Conservation (phyloP, 2,888 invertebrate genomes). For the Drosophila testacea region DNA sequence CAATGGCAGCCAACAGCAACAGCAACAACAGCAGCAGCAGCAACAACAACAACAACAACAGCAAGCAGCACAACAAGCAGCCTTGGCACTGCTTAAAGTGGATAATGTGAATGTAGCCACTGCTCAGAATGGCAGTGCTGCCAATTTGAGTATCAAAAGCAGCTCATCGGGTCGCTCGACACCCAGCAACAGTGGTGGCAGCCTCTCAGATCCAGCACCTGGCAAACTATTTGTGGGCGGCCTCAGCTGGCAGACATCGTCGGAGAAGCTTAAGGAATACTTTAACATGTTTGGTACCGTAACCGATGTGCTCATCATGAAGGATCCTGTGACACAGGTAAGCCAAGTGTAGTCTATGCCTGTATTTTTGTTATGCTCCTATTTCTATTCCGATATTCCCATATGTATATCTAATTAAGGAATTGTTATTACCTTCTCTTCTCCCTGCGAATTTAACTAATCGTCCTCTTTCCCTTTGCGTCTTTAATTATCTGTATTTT, state of each 20-base stretch:
- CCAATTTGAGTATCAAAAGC: conserved; percentile 84
- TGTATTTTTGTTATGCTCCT: conserved; percentile 15
- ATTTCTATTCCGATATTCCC: conserved; percentile 16
- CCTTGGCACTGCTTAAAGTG: conserved; percentile 66
- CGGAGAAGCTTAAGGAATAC: conserved; percentile 96
- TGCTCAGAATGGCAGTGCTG: conserved; percentile 56
- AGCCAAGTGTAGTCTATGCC: conserved; percentile 74
- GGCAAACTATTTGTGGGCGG: conserved; percentile 96
- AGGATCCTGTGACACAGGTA: conserved; percentile 97
- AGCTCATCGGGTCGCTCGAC: conserved; percentile 92
- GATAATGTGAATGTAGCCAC: conserved; percentile 59
- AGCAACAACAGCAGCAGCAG: conserved; percentile 42
- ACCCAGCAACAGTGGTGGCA: conserved; percentile 87
- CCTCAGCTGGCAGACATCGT: conserved; percentile 96
- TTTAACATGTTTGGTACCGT: conserved; percentile 96
- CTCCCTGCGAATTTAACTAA: conserved; percentile 15
- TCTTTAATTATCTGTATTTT: background rate
- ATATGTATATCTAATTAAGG: background rate
- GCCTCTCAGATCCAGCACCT: conserved; percentile 89
- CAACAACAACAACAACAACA: conserved; percentile 53
- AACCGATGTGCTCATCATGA: conserved; percentile 96
- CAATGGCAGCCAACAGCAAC: conserved; percentile 52
- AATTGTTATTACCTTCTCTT: conserved; percentile 1
- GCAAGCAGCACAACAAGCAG: conserved; percentile 66
- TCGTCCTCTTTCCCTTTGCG: background rate